Percentiles rank a stretch among this genome's conserved stretches.
phyloP scores from a whole-genome alignment of 1,140 invertebrate genomes.

The Papilio dardanus region DNA sequence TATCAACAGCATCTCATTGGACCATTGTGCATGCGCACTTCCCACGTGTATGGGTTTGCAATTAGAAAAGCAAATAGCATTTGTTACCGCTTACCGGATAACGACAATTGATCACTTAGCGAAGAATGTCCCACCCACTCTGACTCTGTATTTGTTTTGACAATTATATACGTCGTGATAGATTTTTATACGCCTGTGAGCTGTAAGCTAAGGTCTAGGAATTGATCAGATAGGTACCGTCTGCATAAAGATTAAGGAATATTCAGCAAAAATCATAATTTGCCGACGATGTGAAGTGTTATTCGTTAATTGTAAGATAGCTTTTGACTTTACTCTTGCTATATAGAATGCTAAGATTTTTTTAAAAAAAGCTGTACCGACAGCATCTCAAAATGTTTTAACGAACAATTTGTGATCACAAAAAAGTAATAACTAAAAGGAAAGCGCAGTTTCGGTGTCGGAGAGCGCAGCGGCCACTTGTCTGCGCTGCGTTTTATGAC shows the following conservation, averaged over 20 bases:
- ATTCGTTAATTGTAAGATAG: no score
- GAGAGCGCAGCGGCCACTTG: constrained; percentile 13
- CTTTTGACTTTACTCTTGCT: no score
- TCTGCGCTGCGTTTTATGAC: constrained; percentile 18
- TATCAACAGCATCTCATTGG: not conserved
- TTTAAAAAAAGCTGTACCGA: not conserved
- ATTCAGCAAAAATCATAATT: no score
- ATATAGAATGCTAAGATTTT: not conserved
- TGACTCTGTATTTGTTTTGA: not conserved
- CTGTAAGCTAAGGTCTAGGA: not conserved
- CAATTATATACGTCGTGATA: not conserved
- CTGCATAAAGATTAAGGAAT: not conserved
- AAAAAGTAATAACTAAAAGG: not conserved
- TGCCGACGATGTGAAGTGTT: no score
- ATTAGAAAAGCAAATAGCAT: constrained; percentile 7
- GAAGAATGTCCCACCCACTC: not conserved
- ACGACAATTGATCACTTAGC: not conserved
- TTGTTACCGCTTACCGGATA: not conserved
- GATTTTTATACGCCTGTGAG: not conserved
- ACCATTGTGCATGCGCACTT: not conserved
- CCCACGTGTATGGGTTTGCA: not conserved
- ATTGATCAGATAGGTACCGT: not conserved
- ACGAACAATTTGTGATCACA: not conserved
- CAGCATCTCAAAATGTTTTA: not conserved
- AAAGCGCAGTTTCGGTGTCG: not conserved